Percentiles rank a stretch among this genome's conserved stretches.
phyloP scores from a whole-genome alignment of 1,140 invertebrate genomes.

The Drosophila pruinosa region DNA sequence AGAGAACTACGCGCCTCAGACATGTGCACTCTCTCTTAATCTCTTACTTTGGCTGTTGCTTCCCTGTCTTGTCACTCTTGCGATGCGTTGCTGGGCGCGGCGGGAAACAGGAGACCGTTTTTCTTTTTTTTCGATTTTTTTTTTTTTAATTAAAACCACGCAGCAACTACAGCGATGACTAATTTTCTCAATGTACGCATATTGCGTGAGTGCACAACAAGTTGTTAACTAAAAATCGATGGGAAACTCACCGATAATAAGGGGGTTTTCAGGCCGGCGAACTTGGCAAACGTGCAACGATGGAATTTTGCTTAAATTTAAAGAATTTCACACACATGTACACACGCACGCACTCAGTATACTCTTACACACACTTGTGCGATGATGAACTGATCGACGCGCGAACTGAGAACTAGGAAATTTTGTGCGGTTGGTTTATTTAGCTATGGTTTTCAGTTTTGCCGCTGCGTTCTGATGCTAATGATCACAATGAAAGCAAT shows the following conservation, averaged over 20 bases:
- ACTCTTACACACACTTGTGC: slow-evolving; percentile 14
- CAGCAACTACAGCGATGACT: slow-evolving; percentile 55
- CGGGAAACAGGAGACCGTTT: slow-evolving; percentile 62
- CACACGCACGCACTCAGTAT: slow-evolving; percentile 19
- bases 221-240: slow-evolving; percentile 47
- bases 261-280: slow-evolving; percentile 30
- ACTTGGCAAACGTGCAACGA: slow-evolving; percentile 18
- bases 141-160: slow-evolving; percentile 67
- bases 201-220: slow-evolving; percentile 25
- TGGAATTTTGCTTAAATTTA: slow-evolving; percentile 57
- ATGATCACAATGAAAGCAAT: slow-evolving; percentile 16
- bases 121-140: slow-evolving; percentile 38
- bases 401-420: slow-evolving; percentile 34
- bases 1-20: slow-evolving; percentile 11
- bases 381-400: slow-evolving; percentile 41
- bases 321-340: slow-evolving; percentile 49
- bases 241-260: slow-evolving; percentile 51
- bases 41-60: slow-evolving; percentile 68
- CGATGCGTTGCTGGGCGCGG: slow-evolving; percentile 59
- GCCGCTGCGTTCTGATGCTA: slow-evolving; percentile 7
- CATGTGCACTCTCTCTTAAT: slow-evolving; percentile 33
- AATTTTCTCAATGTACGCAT: slow-evolving; percentile 42
- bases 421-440: slow-evolving; percentile 9
- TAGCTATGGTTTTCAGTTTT: slow-evolving; percentile 20
- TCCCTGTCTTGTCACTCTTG: slow-evolving; percentile 52